A percentile compares a stretch with the other conserved stretches of the same genome.
phyloP scores from a whole-genome alignment of 2,888 invertebrate species.

The Pseudoips prasinana region DNA sequence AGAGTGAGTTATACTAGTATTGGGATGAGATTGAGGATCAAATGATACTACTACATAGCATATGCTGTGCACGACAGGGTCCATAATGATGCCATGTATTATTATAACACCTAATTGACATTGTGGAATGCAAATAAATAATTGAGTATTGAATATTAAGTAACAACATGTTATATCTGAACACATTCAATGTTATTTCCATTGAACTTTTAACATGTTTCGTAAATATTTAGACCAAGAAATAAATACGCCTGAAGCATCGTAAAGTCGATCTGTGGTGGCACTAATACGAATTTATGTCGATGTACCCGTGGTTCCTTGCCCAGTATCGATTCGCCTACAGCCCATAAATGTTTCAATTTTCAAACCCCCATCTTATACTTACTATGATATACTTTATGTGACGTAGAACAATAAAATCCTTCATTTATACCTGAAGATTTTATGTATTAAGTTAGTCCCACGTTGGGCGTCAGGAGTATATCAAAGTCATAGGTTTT shows the following conservation, averaged over 20 bases:
- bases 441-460: neutral
- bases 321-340: slow-evolving; percentile 64
- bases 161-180: no score
- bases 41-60: no score
- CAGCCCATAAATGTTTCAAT: slow-evolving; percentile 74
- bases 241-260: slow-evolving; percentile 71
- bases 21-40: no score
- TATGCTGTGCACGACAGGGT: no score
- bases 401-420: slow-evolving; percentile 6
- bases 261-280: slow-evolving; percentile 79
- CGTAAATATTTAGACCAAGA: slow-evolving; percentile 61
- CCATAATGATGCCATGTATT: no score
- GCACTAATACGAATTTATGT: slow-evolving; percentile 80
- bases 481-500: neutral
- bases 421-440: neutral
- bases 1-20: no score
- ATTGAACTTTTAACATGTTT: slow-evolving; percentile 56
- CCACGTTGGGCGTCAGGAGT: slow-evolving; percentile 3
- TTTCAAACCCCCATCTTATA: slow-evolving; percentile 59
- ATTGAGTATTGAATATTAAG: no score
- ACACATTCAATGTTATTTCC: no score
- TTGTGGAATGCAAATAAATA: no score
- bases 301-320: slow-evolving; percentile 61
- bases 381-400: slow-evolving; percentile 41
- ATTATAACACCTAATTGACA: no score